Percentiles rank a stretch among this genome's conserved stretches.
Evolutionary conservation across 2,888 invertebrate species (phyloP).

Genomic region (Sussaba pulchella): DNA sequence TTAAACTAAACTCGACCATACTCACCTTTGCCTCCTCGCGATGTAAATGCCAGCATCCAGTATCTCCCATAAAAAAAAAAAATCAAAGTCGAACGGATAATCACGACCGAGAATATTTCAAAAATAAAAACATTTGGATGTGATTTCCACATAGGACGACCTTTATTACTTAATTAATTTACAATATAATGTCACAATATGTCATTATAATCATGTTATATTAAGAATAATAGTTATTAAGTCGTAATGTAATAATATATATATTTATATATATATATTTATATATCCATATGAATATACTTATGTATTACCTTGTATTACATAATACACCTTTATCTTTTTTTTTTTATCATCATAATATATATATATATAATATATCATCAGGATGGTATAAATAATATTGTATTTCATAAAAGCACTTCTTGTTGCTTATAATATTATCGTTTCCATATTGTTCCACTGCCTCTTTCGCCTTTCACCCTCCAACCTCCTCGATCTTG

Average conservation of each 20-base stretch:
- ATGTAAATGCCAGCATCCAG: neutral
- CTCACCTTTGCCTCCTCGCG: neutral
- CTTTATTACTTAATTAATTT: conserved; percentile 82
- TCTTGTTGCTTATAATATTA: conserved; percentile 83
- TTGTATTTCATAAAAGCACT: conserved; percentile 83
- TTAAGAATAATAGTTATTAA: conserved; percentile 78
- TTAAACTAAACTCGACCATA: no score
- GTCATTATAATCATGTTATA: conserved; percentile 79
- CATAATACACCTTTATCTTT: conserved; percentile 79
- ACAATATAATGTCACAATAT: conserved; percentile 80
- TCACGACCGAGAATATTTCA: no score
- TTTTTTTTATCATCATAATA: conserved; percentile 66
- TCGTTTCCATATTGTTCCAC: conserved; percentile 75
- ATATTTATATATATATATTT: conserved; percentile 71
- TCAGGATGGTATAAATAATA: conserved; percentile 83
- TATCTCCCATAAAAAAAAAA: no score
- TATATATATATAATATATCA: conserved; percentile 74
- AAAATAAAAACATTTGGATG: no score
- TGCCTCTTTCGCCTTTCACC: conserved; percentile 53
- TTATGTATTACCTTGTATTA: conserved; percentile 79
- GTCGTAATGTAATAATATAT: conserved; percentile 74
- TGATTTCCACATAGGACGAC: conserved; percentile 78
- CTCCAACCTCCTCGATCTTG: conserved; percentile 50
- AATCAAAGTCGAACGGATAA: no score
- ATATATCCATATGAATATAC: conserved; percentile 79